A percentile compares a stretch with the other conserved stretches of the same genome.
Conservation (phyloP, 2,888 invertebrate species). For the Plagodis dolabraria region DNA sequence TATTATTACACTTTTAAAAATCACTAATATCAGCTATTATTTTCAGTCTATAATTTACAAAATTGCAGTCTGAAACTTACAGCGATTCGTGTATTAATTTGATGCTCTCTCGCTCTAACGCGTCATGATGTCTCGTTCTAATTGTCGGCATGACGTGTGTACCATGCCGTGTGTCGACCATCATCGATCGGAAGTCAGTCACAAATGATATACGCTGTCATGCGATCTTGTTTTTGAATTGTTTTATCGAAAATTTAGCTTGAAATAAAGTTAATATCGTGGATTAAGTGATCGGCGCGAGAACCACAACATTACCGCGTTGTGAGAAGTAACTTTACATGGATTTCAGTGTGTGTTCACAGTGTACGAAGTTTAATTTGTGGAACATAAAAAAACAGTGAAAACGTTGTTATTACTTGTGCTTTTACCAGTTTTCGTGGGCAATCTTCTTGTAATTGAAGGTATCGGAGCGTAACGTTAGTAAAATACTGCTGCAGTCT, state of each 20-base stretch:
- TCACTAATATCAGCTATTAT: too few species aligned
- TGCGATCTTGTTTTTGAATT: constrained; percentile 62
- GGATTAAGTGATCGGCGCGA: constrained; percentile 37
- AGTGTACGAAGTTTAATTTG: constrained; percentile 37
- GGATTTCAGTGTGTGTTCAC: constrained; percentile 50
- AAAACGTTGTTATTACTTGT: constrained; percentile 51
- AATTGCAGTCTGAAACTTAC: too few species aligned
- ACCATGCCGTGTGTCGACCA: constrained; percentile 36
- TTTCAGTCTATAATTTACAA: too few species aligned
- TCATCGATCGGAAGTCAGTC: constrained; percentile 67
- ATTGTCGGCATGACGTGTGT: constrained; percentile 74
- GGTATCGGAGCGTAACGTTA: constrained; percentile 65
- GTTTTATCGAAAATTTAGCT: constrained; percentile 51
- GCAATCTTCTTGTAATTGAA: constrained; percentile 58
- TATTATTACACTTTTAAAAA: too few species aligned
- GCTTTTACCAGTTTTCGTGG: constrained; percentile 65
- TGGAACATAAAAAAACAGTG: constrained; percentile 48
- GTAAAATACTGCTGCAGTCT: constrained; percentile 60
- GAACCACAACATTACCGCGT: constrained; percentile 35
- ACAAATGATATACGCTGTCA: constrained; percentile 63
- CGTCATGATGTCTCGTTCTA: constrained; percentile 55
- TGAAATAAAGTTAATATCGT: constrained; percentile 40
- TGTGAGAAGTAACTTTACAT: constrained; percentile 38
- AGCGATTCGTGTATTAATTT: neutral
- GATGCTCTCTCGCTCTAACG: constrained; percentile 41